Conservation (phyloP, 92 coral and sea anemone species). For the Palythoa grandis region DNA sequence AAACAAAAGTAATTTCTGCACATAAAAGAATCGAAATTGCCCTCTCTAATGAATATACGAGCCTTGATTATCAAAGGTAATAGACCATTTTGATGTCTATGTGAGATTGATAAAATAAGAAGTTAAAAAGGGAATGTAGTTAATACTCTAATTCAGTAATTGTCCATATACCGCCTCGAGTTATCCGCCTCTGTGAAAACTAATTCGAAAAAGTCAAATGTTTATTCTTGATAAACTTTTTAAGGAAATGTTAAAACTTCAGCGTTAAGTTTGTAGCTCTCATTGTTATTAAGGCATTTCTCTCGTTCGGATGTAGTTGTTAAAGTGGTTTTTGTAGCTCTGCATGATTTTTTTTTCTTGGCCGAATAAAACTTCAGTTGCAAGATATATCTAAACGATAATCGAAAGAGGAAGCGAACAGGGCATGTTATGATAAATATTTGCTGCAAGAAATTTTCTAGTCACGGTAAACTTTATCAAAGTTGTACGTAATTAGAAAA, state of each 20-base stretch:
- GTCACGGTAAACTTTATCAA: not conserved
- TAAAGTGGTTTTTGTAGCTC: not conserved
- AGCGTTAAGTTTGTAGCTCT: not conserved
- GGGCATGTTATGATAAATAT: not conserved
- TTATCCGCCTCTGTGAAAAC: not conserved
- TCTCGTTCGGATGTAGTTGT: not conserved
- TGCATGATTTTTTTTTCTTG: not conserved
- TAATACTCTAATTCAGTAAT: not conserved
- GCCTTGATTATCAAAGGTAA: conserved; percentile 26
- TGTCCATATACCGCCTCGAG: conserved; percentile 3
- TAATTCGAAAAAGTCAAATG: not conserved
- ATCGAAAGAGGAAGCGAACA: not conserved
- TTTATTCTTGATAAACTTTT: conserved; percentile 7
- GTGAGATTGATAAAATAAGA: not conserved
- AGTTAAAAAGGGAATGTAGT: not conserved
- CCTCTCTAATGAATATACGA: conserved; percentile 20
- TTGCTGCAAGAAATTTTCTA: not conserved
- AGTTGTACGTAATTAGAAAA: not conserved
- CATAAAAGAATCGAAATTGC: not conserved
- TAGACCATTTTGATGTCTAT: not conserved
- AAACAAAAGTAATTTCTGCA: conserved; percentile 17
- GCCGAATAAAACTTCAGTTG: not conserved
- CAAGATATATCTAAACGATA: not conserved
- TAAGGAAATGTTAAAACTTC: not conserved
- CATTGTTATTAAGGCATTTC: not conserved